phyloP scores from a whole-genome alignment of 1,140 invertebrate species.

The Monomorium pharaonis region DNA sequence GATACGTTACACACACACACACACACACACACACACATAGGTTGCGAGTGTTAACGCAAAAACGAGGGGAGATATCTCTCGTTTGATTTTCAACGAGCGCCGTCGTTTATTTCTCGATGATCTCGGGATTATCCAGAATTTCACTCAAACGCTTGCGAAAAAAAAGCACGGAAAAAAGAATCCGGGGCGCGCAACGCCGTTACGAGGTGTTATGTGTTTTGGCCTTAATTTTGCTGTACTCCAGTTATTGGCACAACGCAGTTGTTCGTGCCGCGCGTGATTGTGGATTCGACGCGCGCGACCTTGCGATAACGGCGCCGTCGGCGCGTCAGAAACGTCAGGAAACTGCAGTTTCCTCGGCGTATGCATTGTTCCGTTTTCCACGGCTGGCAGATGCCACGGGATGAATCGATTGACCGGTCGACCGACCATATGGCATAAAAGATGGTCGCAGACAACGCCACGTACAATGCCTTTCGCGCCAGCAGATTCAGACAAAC shows the following conservation, averaged over 20 bases:
- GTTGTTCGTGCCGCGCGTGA: slow-evolving; percentile 38
- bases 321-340: slow-evolving; percentile 42
- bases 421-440: slow-evolving; percentile 33
- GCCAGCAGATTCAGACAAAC: background rate
- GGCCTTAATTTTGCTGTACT: slow-evolving; percentile 30
- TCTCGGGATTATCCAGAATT: background rate
- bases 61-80: background rate
- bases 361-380: slow-evolving; percentile 57
- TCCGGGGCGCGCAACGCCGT: background rate
- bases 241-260: slow-evolving; percentile 21
- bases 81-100: background rate
- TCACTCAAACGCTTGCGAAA: background rate
- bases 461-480: background rate
- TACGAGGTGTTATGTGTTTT: background rate
- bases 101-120: background rate
- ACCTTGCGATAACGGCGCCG: slow-evolving; percentile 54
- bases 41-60: background rate
- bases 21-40: too few species aligned
- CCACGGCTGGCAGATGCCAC: slow-evolving; percentile 43
- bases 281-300: slow-evolving; percentile 60
- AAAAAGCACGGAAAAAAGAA: background rate
- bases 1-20: background rate
- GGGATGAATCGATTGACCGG: slow-evolving; percentile 50
- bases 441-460: slow-evolving; percentile 23
- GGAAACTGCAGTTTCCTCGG: slow-evolving; percentile 48